Base-by-base conservation (phyloP, 2,797 vertebrate genomes). In the Gallinago solitaria region DNA sequence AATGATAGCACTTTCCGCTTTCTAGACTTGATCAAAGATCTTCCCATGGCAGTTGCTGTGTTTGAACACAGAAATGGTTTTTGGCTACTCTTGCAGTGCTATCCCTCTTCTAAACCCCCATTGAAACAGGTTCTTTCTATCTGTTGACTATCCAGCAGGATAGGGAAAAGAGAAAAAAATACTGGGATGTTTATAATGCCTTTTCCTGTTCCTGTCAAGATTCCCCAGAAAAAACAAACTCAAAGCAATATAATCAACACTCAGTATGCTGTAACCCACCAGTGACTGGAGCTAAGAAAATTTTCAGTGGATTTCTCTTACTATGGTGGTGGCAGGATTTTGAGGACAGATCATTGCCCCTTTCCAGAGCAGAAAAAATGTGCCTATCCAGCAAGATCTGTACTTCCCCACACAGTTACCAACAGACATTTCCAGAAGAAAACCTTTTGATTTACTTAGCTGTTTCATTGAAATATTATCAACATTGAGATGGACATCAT, bases 131-230 rank as follows among this genome's bases (percentile, higher is more conserved):
- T 33, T 73, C 20, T 6, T 78, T 69, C 28, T 60, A 1, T 57
- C 27, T 65, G 24, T 3, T 41, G 16, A 50, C 17, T 74, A 21
- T 37, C 6, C 21, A 80, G 23, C 21, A 50, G 24, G 8, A 20
- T 2, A 61, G 11, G 3, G 4, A 84, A 89, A 94, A 7, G 2
- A 89, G 12, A 27, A 59, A 64, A 83, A 83, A 80, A 11, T 54
- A 47, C 20, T 54, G 13, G 8, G 5, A 4, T 65, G 27, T 6
- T 0, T 48, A 39, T 50, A n/a, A 50, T 41, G 11, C 2, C 18
- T 4, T 47, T 77, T 84, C 16, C 56, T 69, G 27, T 45, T 13
- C 5, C 47, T 79, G 32, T 56, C 25, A 79, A 81, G 23, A 76
- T 48, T 71, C 8, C 12, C 7, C 19, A 37, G 32, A 21, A 33